Evolutionary conservation across 2,888 invertebrate species (phyloP).

Genomic region (Ypsolopha scabrella): DNA sequence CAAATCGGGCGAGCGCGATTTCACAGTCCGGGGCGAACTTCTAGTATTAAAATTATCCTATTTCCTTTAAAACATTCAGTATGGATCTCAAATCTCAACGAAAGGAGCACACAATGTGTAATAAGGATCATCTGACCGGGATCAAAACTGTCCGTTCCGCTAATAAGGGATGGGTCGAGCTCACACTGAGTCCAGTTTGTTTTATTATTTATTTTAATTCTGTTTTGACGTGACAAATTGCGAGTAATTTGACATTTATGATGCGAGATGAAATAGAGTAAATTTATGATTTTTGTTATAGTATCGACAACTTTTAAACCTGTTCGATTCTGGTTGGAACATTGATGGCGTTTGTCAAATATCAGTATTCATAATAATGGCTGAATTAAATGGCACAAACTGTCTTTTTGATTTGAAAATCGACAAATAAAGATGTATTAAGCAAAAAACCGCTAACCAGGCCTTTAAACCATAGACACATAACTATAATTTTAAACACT

Average conservation of each 20-base stretch:
- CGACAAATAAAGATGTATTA: neutral
- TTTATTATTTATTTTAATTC: slow-evolving; percentile 17
- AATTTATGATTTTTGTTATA: neutral
- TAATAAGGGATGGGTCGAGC: slow-evolving; percentile 22
- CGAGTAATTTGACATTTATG: slow-evolving; percentile 5
- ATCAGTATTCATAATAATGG: neutral
- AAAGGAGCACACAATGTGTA: too few relatives aligned
- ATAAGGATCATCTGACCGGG: slow-evolving; percentile 4
- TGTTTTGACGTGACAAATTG: slow-evolving; percentile 7
- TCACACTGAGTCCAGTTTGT: slow-evolving; percentile 14
- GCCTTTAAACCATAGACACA: too few relatives aligned
- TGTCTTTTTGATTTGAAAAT: neutral
- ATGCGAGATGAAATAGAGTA: neutral
- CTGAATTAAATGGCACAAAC: neutral
- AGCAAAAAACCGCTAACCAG: too few relatives aligned
- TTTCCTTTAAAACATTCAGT: too few relatives aligned
- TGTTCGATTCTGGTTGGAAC: neutral
- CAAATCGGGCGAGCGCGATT: too few relatives aligned
- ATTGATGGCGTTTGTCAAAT: neutral
- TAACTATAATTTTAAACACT: too few relatives aligned
- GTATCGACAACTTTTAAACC: neutral
- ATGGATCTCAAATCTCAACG: too few relatives aligned
- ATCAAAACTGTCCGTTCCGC: slow-evolving; percentile 33
- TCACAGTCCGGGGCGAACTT: too few relatives aligned
- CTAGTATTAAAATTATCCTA: too few relatives aligned